Evolutionary conservation across 2,797 vertebrate genomes (phyloP).

Genomic region (Gambelia wislizenii): DNA sequence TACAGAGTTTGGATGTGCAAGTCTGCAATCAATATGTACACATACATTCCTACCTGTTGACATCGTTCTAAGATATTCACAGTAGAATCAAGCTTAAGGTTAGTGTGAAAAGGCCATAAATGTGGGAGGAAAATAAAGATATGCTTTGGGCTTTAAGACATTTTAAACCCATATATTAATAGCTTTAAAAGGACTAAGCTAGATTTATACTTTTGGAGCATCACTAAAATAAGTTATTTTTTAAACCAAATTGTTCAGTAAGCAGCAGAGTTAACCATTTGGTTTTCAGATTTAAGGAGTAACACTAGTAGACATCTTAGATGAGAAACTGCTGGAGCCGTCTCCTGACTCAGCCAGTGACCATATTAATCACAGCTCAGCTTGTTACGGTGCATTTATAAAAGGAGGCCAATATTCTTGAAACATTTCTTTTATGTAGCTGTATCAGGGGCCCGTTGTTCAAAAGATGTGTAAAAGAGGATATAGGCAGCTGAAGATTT

Average conservation of each 20-base stretch:
- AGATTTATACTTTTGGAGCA: slow-evolving; percentile 75
- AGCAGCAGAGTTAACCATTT: slow-evolving; percentile 62
- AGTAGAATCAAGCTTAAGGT: slow-evolving; percentile 83
- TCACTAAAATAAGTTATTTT: slow-evolving; percentile 76
- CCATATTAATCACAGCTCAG: slow-evolving; percentile 27
- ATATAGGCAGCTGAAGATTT: slow-evolving; percentile 97
- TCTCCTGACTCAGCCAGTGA: slow-evolving; percentile 4
- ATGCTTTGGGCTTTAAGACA: slow-evolving; percentile 70
- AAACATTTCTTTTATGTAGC: slow-evolving; percentile 66
- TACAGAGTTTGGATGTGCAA: slow-evolving; percentile 89
- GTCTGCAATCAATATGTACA: slow-evolving; percentile 86
- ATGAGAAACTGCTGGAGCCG: slow-evolving; percentile 57
- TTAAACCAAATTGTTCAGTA: slow-evolving; percentile 69
- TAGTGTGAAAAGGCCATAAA: slow-evolving; percentile 80
- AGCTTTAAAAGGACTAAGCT: slow-evolving; percentile 68
- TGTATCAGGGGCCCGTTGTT: slow-evolving; percentile 74
- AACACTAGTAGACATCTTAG: slow-evolving; percentile 56
- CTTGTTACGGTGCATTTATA: slow-evolving; percentile 50
- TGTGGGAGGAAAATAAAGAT: slow-evolving; percentile 73
- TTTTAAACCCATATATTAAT: slow-evolving; percentile 71
- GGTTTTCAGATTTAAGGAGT: slow-evolving; percentile 62
- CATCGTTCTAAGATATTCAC: slow-evolving; percentile 79
- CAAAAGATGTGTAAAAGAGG: slow-evolving; percentile 94
- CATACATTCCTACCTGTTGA: slow-evolving; percentile 84
- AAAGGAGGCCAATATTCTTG: slow-evolving; percentile 28